These are phyloP conservation scores for Steatornis caripensis DNA, from an alignment of 2,113 vertebrate genomes.

Conservation along the genomic window DNA sequence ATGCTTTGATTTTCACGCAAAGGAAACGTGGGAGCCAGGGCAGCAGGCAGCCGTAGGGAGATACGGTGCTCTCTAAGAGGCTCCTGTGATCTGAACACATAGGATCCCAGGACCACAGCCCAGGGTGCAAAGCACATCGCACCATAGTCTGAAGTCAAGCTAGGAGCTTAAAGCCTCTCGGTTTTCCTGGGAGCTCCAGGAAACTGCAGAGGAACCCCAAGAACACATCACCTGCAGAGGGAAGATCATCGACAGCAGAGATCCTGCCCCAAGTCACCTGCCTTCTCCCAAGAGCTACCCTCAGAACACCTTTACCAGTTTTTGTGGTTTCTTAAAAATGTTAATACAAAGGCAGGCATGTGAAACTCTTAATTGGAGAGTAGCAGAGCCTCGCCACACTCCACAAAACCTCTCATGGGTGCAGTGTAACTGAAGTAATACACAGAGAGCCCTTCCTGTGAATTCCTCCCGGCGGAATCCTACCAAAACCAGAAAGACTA, in stretches of 20 bases:
- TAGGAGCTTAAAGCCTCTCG: background rate
- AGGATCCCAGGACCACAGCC: background rate
- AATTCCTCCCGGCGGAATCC: background rate
- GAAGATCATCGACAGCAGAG: background rate
- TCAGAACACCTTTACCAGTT: background rate
- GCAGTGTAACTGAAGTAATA: background rate
- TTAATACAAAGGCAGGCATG: background rate
- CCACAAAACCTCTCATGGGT: background rate
- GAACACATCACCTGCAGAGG: background rate
- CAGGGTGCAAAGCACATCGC: background rate
- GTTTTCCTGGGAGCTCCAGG: background rate
- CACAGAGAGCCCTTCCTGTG: background rate
- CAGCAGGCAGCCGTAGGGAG: background rate
- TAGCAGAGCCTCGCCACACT: background rate
- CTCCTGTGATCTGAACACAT: background rate
- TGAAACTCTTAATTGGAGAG: background rate
- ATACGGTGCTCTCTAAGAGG: background rate
- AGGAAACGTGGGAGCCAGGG: background rate
- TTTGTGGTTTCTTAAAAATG: background rate
- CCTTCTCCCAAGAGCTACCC: background rate
- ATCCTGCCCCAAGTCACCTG: background rate
- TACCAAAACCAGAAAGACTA: background rate
- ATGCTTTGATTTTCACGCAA: background rate
- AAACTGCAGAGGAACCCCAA: background rate
- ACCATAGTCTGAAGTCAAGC: background rate